phyloP scores from a whole-genome alignment of 2,888 invertebrate species.

The Drosophila paracracens region DNA sequence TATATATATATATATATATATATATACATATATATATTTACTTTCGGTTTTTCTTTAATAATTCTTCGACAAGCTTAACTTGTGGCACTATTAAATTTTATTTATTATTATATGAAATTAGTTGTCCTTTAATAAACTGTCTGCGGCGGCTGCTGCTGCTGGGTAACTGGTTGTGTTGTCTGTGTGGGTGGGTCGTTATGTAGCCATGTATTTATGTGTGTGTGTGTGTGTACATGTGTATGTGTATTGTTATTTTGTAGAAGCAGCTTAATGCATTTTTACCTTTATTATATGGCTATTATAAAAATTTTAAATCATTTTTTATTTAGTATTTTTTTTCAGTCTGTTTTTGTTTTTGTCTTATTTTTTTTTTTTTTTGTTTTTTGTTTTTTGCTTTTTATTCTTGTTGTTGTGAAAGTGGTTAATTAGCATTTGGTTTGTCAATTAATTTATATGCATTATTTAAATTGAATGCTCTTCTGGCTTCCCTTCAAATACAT shows the following conservation, averaged over 20 bases:
- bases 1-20: slow-evolving; percentile 14
- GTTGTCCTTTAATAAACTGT: slow-evolving; percentile 35
- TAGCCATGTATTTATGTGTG: slow-evolving; percentile 4
- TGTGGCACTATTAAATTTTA: slow-evolving; percentile 30
- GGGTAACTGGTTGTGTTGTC: slow-evolving; percentile 26
- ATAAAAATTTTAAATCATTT: slow-evolving; percentile 56
- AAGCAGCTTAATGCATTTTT: slow-evolving; percentile 40
- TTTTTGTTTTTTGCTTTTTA: slow-evolving; percentile 23
- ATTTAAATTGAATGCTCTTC: slow-evolving; percentile 23
- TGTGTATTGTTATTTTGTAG: slow-evolving; percentile 10
- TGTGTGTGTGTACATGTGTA: slow-evolving; percentile 7
- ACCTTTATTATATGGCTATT: slow-evolving; percentile 27
- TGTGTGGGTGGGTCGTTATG: slow-evolving; percentile 10
- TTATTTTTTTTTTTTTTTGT: slow-evolving; percentile 5
- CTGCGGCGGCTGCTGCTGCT: slow-evolving; percentile 34
- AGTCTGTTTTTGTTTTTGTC: slow-evolving; percentile 48
- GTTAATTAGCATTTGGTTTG: slow-evolving; percentile 22
- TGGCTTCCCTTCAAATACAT: slow-evolving; percentile 12
- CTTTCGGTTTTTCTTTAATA: slow-evolving; percentile 16
- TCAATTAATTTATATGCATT: slow-evolving; percentile 24
- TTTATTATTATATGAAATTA: slow-evolving; percentile 11
- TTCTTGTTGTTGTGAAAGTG: slow-evolving; percentile 29
- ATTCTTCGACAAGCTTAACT: slow-evolving; percentile 29
- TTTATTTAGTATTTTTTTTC: slow-evolving; percentile 54
- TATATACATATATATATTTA: slow-evolving; percentile 14